Conservation (phyloP, 2,113 vertebrate species). For the Rhinoderma darwinii region DNA sequence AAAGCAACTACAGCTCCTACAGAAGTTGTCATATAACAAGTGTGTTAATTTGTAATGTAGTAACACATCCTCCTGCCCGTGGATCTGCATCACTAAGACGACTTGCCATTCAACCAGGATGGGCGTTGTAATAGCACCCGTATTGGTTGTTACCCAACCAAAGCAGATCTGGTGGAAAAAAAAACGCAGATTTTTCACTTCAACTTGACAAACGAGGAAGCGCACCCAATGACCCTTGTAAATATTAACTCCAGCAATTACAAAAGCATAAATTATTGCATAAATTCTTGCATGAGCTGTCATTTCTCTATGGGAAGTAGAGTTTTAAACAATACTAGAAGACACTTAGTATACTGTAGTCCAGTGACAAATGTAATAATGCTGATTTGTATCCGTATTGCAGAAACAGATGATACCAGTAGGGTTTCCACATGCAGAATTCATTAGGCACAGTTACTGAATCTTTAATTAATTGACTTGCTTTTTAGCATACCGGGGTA, state of each 20-base stretch:
- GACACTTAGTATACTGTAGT: constrained; percentile 34
- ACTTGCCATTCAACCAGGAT: too few relatives aligned
- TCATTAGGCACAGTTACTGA: constrained; percentile 47
- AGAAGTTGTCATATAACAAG: too few relatives aligned
- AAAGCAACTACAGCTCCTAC: too few relatives aligned
- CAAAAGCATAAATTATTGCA: background rate
- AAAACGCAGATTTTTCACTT: too few relatives aligned
- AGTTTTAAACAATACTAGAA: constrained; percentile 26
- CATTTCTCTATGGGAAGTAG: background rate
- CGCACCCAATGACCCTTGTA: too few relatives aligned
- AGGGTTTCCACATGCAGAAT: constrained; percentile 46
- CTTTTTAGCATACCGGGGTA: constrained; percentile 26
- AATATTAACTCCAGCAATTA: background rate
- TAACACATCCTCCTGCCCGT: too few relatives aligned
- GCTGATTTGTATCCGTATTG: constrained; percentile 28
- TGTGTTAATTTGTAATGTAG: too few relatives aligned
- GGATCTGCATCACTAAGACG: too few relatives aligned
- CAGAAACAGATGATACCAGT: constrained; percentile 52
- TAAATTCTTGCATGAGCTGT: background rate
- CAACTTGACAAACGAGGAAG: too few relatives aligned
- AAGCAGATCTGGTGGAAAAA: too few relatives aligned
- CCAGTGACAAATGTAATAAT: constrained; percentile 49
- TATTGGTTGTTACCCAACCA: too few relatives aligned
- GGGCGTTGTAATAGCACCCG: too few relatives aligned
- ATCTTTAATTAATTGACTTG: constrained; percentile 50